Evolutionary conservation across 2,888 invertebrate genomes (phyloP), one percentile per base, ranked within the genome.

Genomic region (Taenaris catops): DNA sequence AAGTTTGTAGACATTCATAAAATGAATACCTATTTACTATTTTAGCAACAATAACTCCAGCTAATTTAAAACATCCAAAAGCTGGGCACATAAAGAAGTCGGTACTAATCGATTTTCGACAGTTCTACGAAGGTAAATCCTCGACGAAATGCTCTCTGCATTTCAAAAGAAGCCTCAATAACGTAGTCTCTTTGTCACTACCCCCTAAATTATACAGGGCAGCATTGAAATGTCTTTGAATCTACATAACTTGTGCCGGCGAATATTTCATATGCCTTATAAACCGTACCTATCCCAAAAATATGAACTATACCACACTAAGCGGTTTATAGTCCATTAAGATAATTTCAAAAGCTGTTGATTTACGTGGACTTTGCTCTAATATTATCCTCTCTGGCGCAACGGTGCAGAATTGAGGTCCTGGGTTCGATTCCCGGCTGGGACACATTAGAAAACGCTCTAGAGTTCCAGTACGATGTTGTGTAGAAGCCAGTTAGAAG

Each of bases 31-130:
- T n/a, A n/a, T n/a, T n/a, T n/a, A n/a, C n/a, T n/a, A n/a, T n/a
- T n/a, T n/a, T n/a, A n/a, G n/a, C n/a, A n/a, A n/a, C n/a, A n/a
- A n/a, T n/a, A n/a, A n/a, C n/a, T n/a, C n/a, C n/a, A n/a, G n/a
- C n/a, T n/a, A n/a, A n/a, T n/a, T n/a, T n/a, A n/a, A n/a, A n/a
- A n/a, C n/a, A n/a, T n/a, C n/a, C n/a, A n/a, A n/a, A n/a, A n/a
- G n/a, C n/a, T n/a, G n/a, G n/a, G n/a, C n/a, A n/a, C n/a, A n/a
- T n/a, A n/a, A n/a, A n/a, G n/a, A n/a, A n/a, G n/a, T n/a, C n/a
- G n/a, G n/a, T n/a, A 29, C 49, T 62, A 72, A 79, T 79, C 75
- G 80, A 76, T 79, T 79, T 74, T 69, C 68, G 66, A 60, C 56
- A 59, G 51, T 46, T 61, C 53, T 66, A 64, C 65, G 70, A 74